A percentile compares a stretch with the other conserved stretches of the same genome.
These are phyloP conservation scores for Pandemis heparana DNA, from an alignment of 2,888 invertebrate species.

Conservation along the genomic window DNA sequence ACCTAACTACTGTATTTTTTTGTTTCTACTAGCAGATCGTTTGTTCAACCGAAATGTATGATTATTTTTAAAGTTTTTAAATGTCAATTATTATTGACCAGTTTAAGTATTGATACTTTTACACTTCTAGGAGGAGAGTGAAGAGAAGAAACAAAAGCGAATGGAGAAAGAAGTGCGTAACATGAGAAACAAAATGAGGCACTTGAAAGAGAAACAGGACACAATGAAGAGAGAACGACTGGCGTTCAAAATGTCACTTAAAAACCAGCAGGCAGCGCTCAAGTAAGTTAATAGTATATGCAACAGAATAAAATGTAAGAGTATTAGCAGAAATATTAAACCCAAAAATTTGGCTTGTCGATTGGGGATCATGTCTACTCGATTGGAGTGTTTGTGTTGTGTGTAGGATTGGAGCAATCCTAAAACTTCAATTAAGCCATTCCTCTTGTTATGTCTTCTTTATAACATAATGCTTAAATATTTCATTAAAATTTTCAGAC, in stretches of 20 bases:
- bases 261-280: slow-evolving; percentile 91
- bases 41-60: no score
- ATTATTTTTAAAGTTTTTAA: no score
- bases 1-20: no score
- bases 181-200: slow-evolving; percentile 89
- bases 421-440: no score
- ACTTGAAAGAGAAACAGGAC: slow-evolving; percentile 89
- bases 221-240: slow-evolving; percentile 92
- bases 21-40: no score
- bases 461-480: background rate
- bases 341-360: no score
- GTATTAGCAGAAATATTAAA: background rate
- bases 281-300: slow-evolving; percentile 75
- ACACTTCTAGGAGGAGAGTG: slow-evolving; percentile 81
- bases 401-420: no score
- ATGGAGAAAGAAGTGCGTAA: slow-evolving; percentile 87
- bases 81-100: no score
- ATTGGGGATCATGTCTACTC: no score
- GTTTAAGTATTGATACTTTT: background rate
- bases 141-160: slow-evolving; percentile 87
- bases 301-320: background rate
- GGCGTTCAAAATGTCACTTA: slow-evolving; percentile 92
- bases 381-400: no score
- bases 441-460: no score
- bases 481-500: slow-evolving; percentile 68